Evolutionary conservation across 1,140 invertebrate species (phyloP), one percentile per base, ranked within the genome.

Genomic region (Drosophila biarmipes): DNA sequence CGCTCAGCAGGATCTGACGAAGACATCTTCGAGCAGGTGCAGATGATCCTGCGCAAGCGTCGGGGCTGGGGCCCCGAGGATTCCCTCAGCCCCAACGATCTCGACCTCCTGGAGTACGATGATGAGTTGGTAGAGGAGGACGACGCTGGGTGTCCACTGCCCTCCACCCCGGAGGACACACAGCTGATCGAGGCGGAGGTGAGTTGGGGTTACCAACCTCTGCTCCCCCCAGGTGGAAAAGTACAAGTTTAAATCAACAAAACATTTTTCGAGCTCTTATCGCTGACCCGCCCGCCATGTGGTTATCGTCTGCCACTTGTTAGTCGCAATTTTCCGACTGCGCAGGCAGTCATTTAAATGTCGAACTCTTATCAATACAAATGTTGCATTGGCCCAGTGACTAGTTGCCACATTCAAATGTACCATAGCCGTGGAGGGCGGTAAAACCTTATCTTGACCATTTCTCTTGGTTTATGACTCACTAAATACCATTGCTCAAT

Each of bases 121-220:
- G 87, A 91, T 31, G 91, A 85, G 52, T 64, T 93, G 46, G 96
- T 95, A 37, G 96, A 97, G 80, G 95, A 96, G 73, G 96, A 96
- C 86, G 96, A 95, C 55, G 94, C 95, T 53, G 96, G 96, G 14
- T 97, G 96, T 91, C 96, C 96, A 3, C 90, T 97, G 57, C 96
- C 96, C 11, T 96, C 96, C 1, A 97, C 96, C n/a, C 96, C 96
- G 6, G 96, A 97, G 92, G 96, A 97, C 92, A 96, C 96, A 80
- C 95, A 95, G 90, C 93, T 97, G 38, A 93, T 97, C 54, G 96
- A 97, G 92, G 95, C 95, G 64, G 96, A 97, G 92, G 94, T 95
- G 80, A 79, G 63, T 56, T 38, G 19, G 10, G 7, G 31, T 43
- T 15, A 12, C 15, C 15, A 31, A 6, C 4, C 19, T 37, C 4